Percentiles rank a stretch among this genome's conserved stretches.
Evolutionary conservation across 2,113 vertebrate genomes (phyloP).

Genomic region (Pantherophis guttatus): DNA sequence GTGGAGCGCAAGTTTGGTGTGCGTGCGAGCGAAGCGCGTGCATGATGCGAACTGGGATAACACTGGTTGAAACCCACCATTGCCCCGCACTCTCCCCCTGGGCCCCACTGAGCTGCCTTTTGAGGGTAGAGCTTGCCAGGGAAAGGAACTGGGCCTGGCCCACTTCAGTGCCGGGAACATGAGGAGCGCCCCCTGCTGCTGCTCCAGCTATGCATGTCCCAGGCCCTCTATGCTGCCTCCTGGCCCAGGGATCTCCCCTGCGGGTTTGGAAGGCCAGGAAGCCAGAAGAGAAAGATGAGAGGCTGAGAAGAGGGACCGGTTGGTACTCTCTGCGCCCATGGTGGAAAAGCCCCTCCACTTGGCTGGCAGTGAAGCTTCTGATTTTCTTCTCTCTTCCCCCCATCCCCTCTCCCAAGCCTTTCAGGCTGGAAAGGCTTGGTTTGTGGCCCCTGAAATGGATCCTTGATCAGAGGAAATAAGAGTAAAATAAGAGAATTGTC

Average conservation of each 20-base stretch:
- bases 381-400: no score
- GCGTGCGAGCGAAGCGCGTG: no score
- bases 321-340: not conserved
- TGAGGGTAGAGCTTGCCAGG: not conserved
- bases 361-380: no score
- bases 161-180: not conserved
- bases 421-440: not conserved
- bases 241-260: not conserved
- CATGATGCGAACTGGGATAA: no score
- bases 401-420: not conserved
- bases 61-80: no score
- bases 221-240: constrained; percentile 18
- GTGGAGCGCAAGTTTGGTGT: no score
- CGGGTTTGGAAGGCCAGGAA: not conserved
- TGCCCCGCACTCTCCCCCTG: not conserved
- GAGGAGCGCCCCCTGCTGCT: not conserved
- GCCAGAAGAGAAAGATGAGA: not conserved
- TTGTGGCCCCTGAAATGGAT: not conserved
- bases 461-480: not conserved
- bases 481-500: not conserved
- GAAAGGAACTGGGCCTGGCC: not conserved
- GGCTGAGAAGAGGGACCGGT: not conserved
- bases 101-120: constrained; percentile 15
- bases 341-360: no score
- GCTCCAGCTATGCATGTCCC: not conserved